Evolutionary conservation across 2,888 invertebrate species (phyloP), one percentile per base, ranked within the genome.

Genomic region (Allygus modestus): DNA sequence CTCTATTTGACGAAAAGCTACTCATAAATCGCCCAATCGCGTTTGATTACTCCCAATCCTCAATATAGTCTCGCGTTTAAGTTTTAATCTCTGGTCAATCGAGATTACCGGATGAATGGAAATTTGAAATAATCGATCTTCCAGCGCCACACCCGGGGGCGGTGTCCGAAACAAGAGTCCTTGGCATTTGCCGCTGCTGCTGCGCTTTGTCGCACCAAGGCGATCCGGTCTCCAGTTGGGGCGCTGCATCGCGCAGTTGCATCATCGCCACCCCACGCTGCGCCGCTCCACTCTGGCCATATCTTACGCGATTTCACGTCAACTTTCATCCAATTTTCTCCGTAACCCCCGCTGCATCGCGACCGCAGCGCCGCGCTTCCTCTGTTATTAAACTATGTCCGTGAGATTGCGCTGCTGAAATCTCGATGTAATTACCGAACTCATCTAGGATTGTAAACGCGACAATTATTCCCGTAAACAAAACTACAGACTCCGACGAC

Each of bases 281-380:
- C 51, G 51, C n/a, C 58, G 23, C 58, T 23, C 58, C 5, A 20
- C 23, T 46, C 17, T 69, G 69, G 23, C 28, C 41, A 73, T 73
- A 43, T 73, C 41, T 73, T 73, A 73, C 37, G 43, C 73, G 73
- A 73, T 73, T 73, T 41, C 73, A 73, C 73, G 73, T 73, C 41
- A 9, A 41, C 73, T 73, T 33, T 73, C 73, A 41, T 73, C 43
- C 43, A 37, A 73, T 73, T 43, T 73, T 73, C 33, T 9, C 15
- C 58, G 58, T 26, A 58, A 58, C 58, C 26, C 58, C 58, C 65
- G 65, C 28, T 65, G 65, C 65, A 65, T 2, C 65, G 65, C 65
- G 65, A 65, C 65, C 65, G 65, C 65, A 65, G 65, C 4, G 54
- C 12, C 65, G 65, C 65, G 65, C 65, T 65, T 65, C 65, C 65